Evolutionary conservation across 2,888 invertebrate genomes (phyloP).

Genomic region (Chrysina gloriosa): DNA sequence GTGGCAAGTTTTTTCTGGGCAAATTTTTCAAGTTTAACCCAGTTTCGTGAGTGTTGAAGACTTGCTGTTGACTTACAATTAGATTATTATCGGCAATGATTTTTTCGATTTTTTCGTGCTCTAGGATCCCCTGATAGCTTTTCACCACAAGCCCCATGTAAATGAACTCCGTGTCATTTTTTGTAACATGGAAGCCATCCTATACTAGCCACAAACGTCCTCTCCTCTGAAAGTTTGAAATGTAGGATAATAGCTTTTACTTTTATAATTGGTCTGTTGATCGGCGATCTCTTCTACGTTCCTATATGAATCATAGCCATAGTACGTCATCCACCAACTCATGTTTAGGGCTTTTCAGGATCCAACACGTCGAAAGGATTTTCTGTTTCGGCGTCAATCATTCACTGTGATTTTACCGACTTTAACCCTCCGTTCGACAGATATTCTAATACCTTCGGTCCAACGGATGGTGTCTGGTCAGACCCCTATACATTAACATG

Average conservation of each 20-base stretch:
- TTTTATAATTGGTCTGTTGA: background rate
- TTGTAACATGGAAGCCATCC: too few relatives aligned
- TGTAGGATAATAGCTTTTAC: background rate
- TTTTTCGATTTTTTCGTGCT: background rate
- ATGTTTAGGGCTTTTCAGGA: background rate
- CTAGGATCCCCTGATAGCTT: background rate
- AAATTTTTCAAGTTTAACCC: conserved; percentile 6
- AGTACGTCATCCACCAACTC: background rate
- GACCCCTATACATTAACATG: too few relatives aligned
- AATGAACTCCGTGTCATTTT: background rate
- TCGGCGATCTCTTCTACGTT: background rate
- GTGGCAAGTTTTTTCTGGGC: conserved; percentile 45
- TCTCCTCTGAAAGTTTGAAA: background rate
- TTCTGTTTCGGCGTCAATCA: background rate
- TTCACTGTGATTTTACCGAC: too few relatives aligned
- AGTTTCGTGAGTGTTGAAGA: background rate
- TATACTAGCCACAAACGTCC: background rate
- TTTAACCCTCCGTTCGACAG: too few relatives aligned
- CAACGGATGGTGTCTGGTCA: too few relatives aligned
- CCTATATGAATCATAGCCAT: background rate
- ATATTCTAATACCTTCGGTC: too few relatives aligned
- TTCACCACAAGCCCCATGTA: background rate
- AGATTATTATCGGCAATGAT: background rate
- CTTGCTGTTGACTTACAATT: background rate
- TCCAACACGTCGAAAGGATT: background rate